Evolutionary conservation across 2,888 invertebrate species (phyloP).

Genomic region (Fabriciana adippe): DNA sequence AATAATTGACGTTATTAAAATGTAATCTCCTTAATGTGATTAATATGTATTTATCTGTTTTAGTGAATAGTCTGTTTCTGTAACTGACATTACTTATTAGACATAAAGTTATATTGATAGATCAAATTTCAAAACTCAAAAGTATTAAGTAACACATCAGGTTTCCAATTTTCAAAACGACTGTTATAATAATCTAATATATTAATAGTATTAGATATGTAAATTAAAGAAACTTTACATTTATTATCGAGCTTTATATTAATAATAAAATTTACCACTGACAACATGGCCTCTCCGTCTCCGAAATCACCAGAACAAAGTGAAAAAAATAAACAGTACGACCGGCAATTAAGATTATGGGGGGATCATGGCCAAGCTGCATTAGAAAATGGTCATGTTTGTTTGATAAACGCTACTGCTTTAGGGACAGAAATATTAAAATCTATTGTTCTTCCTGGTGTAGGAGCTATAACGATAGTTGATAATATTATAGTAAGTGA

Average conservation of each 20-base stretch:
- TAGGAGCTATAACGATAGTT: slow-evolving; percentile 95
- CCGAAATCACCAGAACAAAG: slow-evolving; percentile 88
- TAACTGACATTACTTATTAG: too few relatives aligned
- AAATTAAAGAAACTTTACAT: neutral
- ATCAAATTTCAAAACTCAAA: too few relatives aligned
- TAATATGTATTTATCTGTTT: too few relatives aligned
- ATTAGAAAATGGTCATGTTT: slow-evolving; percentile 94
- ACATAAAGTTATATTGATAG: too few relatives aligned
- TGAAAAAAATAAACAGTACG: slow-evolving; percentile 90
- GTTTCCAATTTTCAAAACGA: too few relatives aligned
- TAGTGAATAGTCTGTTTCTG: too few relatives aligned
- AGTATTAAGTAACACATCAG: too few relatives aligned
- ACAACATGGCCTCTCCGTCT: slow-evolving; percentile 84
- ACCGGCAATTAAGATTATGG: slow-evolving; percentile 95
- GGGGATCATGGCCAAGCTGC: slow-evolving; percentile 98
- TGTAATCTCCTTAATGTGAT: too few relatives aligned
- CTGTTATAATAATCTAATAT: too few relatives aligned
- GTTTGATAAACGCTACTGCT: slow-evolving; percentile 95
- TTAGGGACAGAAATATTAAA: slow-evolving; percentile 97
- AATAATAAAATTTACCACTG: neutral
- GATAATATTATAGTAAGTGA: slow-evolving; percentile 93
- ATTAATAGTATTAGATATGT: too few relatives aligned
- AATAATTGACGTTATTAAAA: too few relatives aligned
- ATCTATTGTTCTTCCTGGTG: slow-evolving; percentile 96
- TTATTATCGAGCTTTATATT: neutral